These are phyloP conservation scores for Scaptomyza reducta DNA, from an alignment of 2,888 invertebrate species.

Conservation along the genomic window DNA sequence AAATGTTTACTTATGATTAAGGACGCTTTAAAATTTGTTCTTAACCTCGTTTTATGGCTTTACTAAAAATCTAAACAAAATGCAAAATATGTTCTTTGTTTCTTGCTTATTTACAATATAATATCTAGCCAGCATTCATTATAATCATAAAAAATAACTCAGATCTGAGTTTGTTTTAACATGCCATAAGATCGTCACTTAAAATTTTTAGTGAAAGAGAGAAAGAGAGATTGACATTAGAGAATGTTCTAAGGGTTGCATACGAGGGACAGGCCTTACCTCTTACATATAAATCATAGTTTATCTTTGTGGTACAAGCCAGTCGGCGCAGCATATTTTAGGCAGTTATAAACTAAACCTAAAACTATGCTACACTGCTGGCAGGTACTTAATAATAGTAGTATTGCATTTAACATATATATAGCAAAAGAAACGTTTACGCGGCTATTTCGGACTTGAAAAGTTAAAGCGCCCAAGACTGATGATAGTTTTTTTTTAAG, in stretches of 20 bases:
- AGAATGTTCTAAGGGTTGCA: slow-evolving; percentile 57
- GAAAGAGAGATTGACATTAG: slow-evolving; percentile 19
- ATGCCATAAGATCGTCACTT: slow-evolving; percentile 56
- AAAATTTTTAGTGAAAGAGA: slow-evolving; percentile 21
- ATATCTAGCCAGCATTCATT: slow-evolving; percentile 57
- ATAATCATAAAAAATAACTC: slow-evolving; percentile 40
- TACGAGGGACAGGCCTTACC: slow-evolving; percentile 63
- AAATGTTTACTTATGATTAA: not conserved
- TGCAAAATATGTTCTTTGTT: slow-evolving; percentile 29
- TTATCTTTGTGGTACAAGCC: slow-evolving; percentile 40
- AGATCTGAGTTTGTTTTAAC: slow-evolving; percentile 32
- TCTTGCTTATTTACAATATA: slow-evolving; percentile 20
- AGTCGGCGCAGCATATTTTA: slow-evolving; percentile 55
- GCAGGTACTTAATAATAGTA: slow-evolving; percentile 20
- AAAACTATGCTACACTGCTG: slow-evolving; percentile 46
- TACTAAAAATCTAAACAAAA: slow-evolving; percentile 45
- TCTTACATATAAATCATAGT: slow-evolving; percentile 40
- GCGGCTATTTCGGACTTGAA: slow-evolving; percentile 83
- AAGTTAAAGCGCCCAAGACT: slow-evolving; percentile 82
- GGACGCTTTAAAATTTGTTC: not conserved
- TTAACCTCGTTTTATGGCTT: not conserved
- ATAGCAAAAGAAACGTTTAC: slow-evolving; percentile 81
- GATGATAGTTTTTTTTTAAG: slow-evolving; percentile 38
- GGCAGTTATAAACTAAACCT: slow-evolving; percentile 17
- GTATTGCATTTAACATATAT: slow-evolving; percentile 29